Conservation (phyloP, 1,140 invertebrate genomes). For the Antheraea mylitta region DNA sequence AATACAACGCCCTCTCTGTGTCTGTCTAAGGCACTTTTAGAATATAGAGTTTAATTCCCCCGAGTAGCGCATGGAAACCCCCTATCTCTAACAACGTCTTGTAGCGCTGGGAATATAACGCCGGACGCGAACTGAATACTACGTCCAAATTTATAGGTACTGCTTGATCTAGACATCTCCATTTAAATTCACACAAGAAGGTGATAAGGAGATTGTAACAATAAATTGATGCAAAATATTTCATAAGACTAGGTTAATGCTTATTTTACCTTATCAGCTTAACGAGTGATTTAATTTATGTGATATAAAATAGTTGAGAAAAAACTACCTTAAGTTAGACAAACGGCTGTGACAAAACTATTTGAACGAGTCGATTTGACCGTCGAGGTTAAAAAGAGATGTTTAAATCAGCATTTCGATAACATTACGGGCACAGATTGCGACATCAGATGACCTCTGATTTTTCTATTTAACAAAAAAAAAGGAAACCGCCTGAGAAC, state of each 20-base stretch:
- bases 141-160: background rate
- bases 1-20: too few species aligned
- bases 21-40: background rate
- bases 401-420: background rate
- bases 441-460: background rate
- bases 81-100: background rate
- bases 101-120: background rate
- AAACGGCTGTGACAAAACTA: background rate
- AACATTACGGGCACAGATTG: background rate
- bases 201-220: too few species aligned
- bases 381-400: background rate
- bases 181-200: background rate
- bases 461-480: constrained; percentile 1
- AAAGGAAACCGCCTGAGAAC: background rate
- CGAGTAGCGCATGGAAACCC: background rate
- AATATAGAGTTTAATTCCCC: background rate
- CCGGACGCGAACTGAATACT: background rate
- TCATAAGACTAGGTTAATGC: too few species aligned
- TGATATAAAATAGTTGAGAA: too few species aligned
- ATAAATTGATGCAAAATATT: too few species aligned
- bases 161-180: background rate
- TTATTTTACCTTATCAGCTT: too few species aligned
- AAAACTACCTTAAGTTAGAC: too few species aligned
- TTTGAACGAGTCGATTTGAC: too few species aligned
- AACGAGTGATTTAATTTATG: too few species aligned